phyloP scores from a whole-genome alignment of 2,888 invertebrate genomes.

The Tribolium freemani region DNA sequence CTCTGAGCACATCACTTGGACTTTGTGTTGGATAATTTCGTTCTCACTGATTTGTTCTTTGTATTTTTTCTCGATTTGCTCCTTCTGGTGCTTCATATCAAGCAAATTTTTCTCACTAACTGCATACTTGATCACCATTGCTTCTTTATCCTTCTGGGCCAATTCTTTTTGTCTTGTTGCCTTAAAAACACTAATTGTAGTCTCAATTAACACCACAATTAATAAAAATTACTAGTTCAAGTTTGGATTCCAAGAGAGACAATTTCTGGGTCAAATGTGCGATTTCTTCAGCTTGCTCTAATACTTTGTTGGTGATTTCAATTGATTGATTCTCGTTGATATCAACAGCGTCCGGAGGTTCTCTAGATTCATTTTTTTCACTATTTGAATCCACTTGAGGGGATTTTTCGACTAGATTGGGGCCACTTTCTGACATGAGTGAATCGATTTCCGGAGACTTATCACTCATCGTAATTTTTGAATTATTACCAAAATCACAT shows the following conservation, averaged over 20 bases:
- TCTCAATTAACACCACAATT: background rate
- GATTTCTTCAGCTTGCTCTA: constrained; percentile 41
- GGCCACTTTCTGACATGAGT: background rate
- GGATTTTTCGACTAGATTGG: no score
- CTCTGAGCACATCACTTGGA: constrained; percentile 71
- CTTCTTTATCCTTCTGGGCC: constrained; percentile 85
- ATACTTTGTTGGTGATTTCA: background rate
- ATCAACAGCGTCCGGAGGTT: background rate
- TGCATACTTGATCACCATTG: constrained; percentile 89
- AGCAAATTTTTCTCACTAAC: constrained; percentile 86
- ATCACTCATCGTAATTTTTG: background rate
- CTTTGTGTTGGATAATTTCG: constrained; percentile 78
- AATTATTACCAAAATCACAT: no score
- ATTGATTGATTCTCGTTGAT: background rate
- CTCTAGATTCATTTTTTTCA: background rate
- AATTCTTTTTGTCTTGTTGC: constrained; percentile 77
- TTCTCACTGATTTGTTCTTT: constrained; percentile 78
- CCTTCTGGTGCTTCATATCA: constrained; percentile 78
- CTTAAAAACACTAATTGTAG: constrained; percentile 57
- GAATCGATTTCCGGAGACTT: background rate
- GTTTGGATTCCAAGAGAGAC: constrained; percentile 61
- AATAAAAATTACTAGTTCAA: constrained; percentile 68
- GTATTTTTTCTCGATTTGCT: constrained; percentile 76
- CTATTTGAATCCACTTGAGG: background rate
- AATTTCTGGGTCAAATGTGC: constrained; percentile 54